Base-by-base conservation (phyloP, 2,113 vertebrate species). In the Abramis brama region DNA sequence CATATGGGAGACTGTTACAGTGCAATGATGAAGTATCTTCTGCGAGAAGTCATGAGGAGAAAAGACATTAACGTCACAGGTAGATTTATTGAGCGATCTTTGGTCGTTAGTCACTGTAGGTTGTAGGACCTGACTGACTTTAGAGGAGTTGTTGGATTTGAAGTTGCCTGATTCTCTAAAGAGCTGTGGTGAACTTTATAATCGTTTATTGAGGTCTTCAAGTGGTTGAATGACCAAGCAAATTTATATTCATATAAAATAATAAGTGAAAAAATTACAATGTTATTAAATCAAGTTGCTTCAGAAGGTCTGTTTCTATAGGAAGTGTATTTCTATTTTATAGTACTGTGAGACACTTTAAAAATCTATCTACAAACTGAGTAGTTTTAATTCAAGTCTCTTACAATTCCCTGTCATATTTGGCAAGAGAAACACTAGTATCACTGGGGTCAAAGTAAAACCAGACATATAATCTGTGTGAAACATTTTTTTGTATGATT, bases 31-130 rank as follows among this genome's bases (percentile, higher is more conserved):
- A 83, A 84, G 66, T 84, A 66, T 52, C 36, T 64, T 81, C 50
- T 39, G 52, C 10, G 25, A 62, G 25, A 73, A 81, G 52, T 71
- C 79, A 50, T 70, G 59, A 55, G n/a, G 64, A 82, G 85, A 30
- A 13, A 73, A 74, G 68, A 60, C 68, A 74, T 84, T 85, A 77
- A 84, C 70, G 87, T 77, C 79, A 79, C 84, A 82, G 84, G 80
- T 76, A 59, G 43, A 71, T 59, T 83, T 89, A 86, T 86, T 82
- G 78, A 88, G 60, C 83, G 39, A 60, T 64, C 60, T 52, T 75
- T 36, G 71, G 80, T 81, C 86, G 76, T 62, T 70, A 57, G 30
- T 73, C 76, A 68, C 47, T 19, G 45, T 60, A 27, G 79, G 80
- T 66, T 52, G 21, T 39, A 77, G 15, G 52, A 17, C 50, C 73